phyloP scores from a whole-genome alignment of 2,888 invertebrate species.

The Odontothrips loti region DNA sequence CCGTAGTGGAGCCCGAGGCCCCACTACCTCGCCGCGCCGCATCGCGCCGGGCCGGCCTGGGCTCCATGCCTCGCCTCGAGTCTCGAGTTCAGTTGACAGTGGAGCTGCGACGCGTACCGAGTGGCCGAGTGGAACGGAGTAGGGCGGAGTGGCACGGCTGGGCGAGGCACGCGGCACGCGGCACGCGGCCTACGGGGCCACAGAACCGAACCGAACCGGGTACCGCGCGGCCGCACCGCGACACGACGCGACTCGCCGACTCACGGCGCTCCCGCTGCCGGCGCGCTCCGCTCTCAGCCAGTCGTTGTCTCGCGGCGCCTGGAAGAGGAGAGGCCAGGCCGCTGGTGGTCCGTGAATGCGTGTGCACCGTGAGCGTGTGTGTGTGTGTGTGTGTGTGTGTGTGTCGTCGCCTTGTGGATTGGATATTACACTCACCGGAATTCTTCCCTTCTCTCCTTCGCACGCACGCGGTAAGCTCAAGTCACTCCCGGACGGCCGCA shows the following conservation, averaged over 20 bases:
- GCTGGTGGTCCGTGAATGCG: too few relatives aligned
- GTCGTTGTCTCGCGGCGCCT: background rate
- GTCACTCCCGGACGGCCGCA: too few relatives aligned
- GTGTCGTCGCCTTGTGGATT: too few relatives aligned
- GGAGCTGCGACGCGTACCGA: background rate
- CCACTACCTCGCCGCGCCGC: too few relatives aligned
- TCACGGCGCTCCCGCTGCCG: too few relatives aligned
- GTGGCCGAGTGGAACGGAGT: background rate
- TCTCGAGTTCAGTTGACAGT: constrained; percentile 19
- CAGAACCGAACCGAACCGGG: background rate
- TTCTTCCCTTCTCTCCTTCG: too few relatives aligned
- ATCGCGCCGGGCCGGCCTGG: background rate
- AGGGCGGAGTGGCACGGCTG: background rate
- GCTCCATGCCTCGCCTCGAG: background rate
- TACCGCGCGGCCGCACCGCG: background rate
- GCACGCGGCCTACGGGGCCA: background rate
- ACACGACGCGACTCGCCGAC: background rate
- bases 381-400: too few relatives aligned
- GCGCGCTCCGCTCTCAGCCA: background rate
- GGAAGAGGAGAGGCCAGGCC: too few relatives aligned
- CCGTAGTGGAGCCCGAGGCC: too few relatives aligned
- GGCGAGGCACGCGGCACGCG: background rate
- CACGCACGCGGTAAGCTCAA: too few relatives aligned
- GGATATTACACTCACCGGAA: too few relatives aligned
- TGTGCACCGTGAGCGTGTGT: too few relatives aligned